Percentiles rank a stretch among this genome's conserved stretches.
phyloP scores from a whole-genome alignment of 2,888 invertebrate species.

The Drosophila maculinotata region DNA sequence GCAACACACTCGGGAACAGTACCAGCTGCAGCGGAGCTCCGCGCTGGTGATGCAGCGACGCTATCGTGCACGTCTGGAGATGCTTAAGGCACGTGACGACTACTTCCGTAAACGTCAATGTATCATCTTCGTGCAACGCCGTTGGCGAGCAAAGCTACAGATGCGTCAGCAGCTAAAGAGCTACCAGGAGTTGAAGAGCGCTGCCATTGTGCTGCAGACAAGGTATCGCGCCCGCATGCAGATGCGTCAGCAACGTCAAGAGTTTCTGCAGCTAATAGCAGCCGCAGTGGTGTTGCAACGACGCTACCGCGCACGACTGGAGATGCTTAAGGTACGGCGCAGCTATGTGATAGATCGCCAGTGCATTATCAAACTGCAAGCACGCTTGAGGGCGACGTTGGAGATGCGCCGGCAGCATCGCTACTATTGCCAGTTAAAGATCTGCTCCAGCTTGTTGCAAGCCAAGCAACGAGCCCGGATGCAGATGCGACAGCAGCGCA shows the following conservation, averaged over 20 bases:
- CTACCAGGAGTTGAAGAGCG: constrained; percentile 17
- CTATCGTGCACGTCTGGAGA: constrained; percentile 67
- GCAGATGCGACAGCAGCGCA: constrained; percentile 70
- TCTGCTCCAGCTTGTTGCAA: constrained; percentile 75
- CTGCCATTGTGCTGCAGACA: constrained; percentile 15
- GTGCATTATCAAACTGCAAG: constrained; percentile 76
- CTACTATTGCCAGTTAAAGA: constrained; percentile 70
- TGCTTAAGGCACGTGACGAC: too few relatives aligned
- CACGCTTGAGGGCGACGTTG: constrained; percentile 82
- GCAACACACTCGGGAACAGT: constrained; percentile 58
- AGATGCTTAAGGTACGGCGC: constrained; percentile 74
- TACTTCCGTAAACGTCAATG: constrained; percentile 71
- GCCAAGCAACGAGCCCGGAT: constrained; percentile 71
- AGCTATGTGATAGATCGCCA: constrained; percentile 59
- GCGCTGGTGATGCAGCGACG: constrained; percentile 61
- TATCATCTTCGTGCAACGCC: constrained; percentile 84
- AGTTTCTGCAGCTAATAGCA: constrained; percentile 41
- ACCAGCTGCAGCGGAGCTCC: constrained; percentile 44
- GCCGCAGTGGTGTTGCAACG: constrained; percentile 61
- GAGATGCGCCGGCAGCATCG: constrained; percentile 66
- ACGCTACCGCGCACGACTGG: constrained; percentile 60
- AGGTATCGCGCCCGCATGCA: constrained; percentile 50
- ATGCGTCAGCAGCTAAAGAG: constrained; percentile 63
- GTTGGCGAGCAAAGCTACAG: constrained; percentile 82
- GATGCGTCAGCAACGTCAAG: constrained; percentile 48